Percentiles rank a stretch among this genome's conserved stretches.
Evolutionary conservation across 2,888 invertebrate genomes (phyloP).

Genomic region (Electrophaes corylata): DNA sequence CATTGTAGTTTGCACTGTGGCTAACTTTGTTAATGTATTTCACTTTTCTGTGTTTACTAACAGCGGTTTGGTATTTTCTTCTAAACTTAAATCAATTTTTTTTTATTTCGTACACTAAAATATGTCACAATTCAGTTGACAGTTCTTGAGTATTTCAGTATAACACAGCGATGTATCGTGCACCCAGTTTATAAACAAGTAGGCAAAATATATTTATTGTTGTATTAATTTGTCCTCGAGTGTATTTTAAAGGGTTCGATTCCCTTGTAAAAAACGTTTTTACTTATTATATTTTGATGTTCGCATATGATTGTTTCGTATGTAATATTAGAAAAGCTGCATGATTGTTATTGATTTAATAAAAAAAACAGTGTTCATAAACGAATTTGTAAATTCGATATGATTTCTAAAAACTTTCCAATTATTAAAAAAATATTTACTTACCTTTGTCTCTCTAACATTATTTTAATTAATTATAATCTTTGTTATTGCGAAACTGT

Average conservation of each 20-base stretch:
- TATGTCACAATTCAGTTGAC: conserved; percentile 16
- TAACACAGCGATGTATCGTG: conserved; percentile 31
- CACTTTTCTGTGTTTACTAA: conserved; percentile 31
- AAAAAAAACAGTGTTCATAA: not conserved
- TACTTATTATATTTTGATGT: not conserved
- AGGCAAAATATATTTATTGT: not conserved
- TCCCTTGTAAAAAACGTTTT: conserved; percentile 2
- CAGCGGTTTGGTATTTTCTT: conserved; percentile 26
- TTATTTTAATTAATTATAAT: too few relatives aligned
- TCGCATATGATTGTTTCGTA: not conserved
- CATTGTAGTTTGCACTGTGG: conserved; percentile 35
- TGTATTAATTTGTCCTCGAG: conserved; percentile 25
- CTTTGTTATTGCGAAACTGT: too few relatives aligned
- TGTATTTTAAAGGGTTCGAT: conserved; percentile 24
- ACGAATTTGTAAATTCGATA: not conserved
- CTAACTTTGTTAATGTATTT: conserved; percentile 30
- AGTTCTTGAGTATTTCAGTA: conserved; percentile 20
- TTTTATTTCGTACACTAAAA: conserved; percentile 15
- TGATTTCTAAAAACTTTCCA: not conserved
- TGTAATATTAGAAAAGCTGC: conserved; percentile 7
- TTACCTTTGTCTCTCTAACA: too few relatives aligned
- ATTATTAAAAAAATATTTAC: not conserved
- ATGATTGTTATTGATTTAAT: conserved; percentile 18
- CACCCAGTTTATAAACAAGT: conserved; percentile 32
- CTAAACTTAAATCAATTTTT: conserved; percentile 6